A percentile compares a stretch with the other conserved stretches of the same genome.
Conservation (phyloP, 2,113 vertebrate genomes). For the Hemicordylus capensis region DNA sequence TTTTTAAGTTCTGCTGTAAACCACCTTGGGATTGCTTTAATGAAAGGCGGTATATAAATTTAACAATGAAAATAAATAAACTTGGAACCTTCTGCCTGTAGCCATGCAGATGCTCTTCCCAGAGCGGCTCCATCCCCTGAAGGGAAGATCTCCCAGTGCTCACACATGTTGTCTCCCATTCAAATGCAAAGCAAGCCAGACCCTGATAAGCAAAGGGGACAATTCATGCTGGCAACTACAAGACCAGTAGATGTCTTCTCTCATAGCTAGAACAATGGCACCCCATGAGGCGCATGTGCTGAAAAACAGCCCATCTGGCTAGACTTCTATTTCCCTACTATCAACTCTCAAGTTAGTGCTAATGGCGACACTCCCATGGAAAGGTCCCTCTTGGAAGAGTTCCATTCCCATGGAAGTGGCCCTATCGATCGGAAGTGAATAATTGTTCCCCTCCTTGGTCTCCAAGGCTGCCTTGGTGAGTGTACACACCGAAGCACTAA, state of each 20-base stretch:
- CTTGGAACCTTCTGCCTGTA: too few species aligned
- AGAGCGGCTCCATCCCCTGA: too few species aligned
- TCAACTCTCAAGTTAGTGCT: not conserved
- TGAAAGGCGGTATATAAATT: too few species aligned
- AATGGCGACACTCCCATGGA: slow-evolving; percentile 34
- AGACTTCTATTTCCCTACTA: not conserved
- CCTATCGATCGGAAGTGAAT: slow-evolving; percentile 78
- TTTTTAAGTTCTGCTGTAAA: too few species aligned
- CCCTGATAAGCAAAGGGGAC: too few species aligned
- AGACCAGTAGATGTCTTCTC: not conserved
- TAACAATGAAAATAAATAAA: too few species aligned
- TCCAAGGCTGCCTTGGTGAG: slow-evolving; percentile 70
- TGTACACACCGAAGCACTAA: slow-evolving; percentile 73
- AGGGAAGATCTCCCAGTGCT: too few species aligned
- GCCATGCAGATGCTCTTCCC: too few species aligned
- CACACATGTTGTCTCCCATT: not conserved
- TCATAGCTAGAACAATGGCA: not conserved
- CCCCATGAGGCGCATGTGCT: accelerated
- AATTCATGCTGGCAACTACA: too few species aligned
- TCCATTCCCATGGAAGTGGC: slow-evolving; percentile 65
- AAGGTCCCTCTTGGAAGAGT: too few species aligned
- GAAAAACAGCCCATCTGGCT: not conserved
- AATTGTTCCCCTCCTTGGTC: slow-evolving; percentile 67
- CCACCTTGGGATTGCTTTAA: too few species aligned
- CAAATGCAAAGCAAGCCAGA: too few species aligned